Evolutionary conservation across 2,797 vertebrate genomes (phyloP).

Genomic region (Odontamblyopus lacepedii): DNA sequence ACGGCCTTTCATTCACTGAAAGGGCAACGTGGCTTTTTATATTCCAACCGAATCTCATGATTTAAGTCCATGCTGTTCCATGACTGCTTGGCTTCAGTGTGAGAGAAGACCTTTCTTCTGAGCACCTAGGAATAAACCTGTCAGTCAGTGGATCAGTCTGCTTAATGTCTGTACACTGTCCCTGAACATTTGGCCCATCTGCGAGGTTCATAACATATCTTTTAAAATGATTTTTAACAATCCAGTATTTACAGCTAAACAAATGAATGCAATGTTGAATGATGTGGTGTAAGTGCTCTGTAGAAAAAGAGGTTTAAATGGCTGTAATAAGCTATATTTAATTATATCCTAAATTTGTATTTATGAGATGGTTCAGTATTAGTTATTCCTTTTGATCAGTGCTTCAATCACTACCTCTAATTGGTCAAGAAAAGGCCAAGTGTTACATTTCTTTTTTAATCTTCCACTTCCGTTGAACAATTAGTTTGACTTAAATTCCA

Average conservation of each 20-base stretch:
- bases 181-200: not conserved
- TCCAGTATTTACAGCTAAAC: not conserved
- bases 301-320: constrained; percentile 35
- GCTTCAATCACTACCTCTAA: constrained; percentile 77
- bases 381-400: constrained; percentile 58
- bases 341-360: constrained; percentile 44
- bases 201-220: constrained; percentile 4
- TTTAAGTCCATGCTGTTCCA: constrained; percentile 49
- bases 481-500: not conserved
- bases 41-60: constrained; percentile 61
- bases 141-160: constrained; percentile 47
- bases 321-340: constrained; percentile 55
- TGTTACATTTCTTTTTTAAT: constrained; percentile 57
- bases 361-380: constrained; percentile 55
- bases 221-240: constrained; percentile 15
- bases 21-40: constrained; percentile 59
- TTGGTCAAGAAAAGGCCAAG: constrained; percentile 61
- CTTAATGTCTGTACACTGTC: no score
- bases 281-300: constrained; percentile 30
- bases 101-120: constrained; percentile 6
- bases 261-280: constrained; percentile 28
- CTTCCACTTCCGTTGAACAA: not conserved
- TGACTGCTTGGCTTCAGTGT: constrained; percentile 30
- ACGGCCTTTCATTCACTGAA: constrained; percentile 46
- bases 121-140: constrained; percentile 48